Evolutionary conservation across 37 sponge, comb jelly and placozoan genomes (phyloP), one percentile per base, ranked within the genome.

Genomic region (Ephydatia muelleri): DNA sequence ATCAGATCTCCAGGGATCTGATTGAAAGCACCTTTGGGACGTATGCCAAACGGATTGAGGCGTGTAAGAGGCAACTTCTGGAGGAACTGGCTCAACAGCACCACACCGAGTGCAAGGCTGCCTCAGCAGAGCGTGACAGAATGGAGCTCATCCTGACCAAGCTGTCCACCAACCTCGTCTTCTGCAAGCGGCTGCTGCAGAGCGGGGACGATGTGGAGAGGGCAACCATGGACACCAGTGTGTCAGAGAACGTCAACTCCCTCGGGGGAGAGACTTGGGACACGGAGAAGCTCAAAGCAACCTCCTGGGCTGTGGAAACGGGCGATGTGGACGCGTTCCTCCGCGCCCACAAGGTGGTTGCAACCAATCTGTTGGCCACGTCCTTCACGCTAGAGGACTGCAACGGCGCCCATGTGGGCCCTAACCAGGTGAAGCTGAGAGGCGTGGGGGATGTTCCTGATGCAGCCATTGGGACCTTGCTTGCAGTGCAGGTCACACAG

Each of bases 101-200:
- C 30, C 65, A 66, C 9, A 38, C 48, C 14, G 64, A 23, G 29
- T 2, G 14, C 11, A 79, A 57, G 80, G 65, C 30, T 0, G 16
- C 49, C 26, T 34, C 16, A 23, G 38, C 65, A 5, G 80, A 49
- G 64, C 14, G 19, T 5, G 80, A 79, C 14, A 28, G 65, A 28
- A 66, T 79, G 57, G 80, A 79, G 25, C 29, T 49, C 16, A n/a
- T 28, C 0, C 29, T 65, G 26, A 66, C 57, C 5, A 39, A 79
- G 65, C 27, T 79, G 26, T 64, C 28, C 49, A 79, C 65, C 30
- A 66, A 64, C 29, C 27, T 28, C 14, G 65, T 34, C 57, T 79
- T 79, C 25, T 30, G 65, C 64, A 79, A 39, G 9, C 80, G 38
- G 8, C 65, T 79, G 6, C 65, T 79, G 80, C 65, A 79, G 26